These are phyloP conservation scores for Machimus rusticus DNA, from an alignment of 2,888 invertebrate species.

Conservation along the genomic window DNA sequence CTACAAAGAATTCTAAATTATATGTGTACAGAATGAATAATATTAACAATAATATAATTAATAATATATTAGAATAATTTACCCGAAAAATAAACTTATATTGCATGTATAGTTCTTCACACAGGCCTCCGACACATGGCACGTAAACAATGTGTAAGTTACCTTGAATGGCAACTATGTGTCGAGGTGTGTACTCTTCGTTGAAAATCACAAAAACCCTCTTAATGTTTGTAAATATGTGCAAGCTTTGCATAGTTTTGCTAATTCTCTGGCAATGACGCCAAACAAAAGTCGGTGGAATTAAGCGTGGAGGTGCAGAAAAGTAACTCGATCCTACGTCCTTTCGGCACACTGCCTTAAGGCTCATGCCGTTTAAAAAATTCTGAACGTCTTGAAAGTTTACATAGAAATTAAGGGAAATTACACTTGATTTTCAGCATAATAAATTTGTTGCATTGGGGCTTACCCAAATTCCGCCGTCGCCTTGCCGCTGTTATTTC, in stretches of 20 bases:
- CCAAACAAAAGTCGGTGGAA: neutral
- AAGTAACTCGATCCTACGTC: slow-evolving; percentile 9
- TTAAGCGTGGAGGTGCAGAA: neutral
- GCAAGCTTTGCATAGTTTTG: neutral
- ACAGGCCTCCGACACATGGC: neutral
- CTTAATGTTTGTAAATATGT: neutral
- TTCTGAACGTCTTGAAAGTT: neutral
- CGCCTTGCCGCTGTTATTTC: neutral
- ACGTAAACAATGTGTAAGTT: neutral
- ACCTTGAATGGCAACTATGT: neutral
- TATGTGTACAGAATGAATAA: no score
- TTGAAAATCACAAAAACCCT: neutral
- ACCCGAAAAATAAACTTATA: neutral
- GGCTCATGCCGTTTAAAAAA: neutral
- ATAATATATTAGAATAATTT: neutral
- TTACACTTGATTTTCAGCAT: slow-evolving; percentile 4
- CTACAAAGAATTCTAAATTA: no score
- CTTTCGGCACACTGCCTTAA: neutral
- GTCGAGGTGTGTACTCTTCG: neutral
- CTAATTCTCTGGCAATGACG: neutral
- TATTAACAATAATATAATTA: neutral
- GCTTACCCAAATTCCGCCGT: neutral
- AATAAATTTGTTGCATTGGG: neutral
- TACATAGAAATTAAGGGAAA: neutral
- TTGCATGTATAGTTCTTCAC: neutral